These are phyloP conservation scores for Clinocottus analis DNA, from an alignment of 2,113 vertebrate genomes.

Conservation along the genomic window DNA sequence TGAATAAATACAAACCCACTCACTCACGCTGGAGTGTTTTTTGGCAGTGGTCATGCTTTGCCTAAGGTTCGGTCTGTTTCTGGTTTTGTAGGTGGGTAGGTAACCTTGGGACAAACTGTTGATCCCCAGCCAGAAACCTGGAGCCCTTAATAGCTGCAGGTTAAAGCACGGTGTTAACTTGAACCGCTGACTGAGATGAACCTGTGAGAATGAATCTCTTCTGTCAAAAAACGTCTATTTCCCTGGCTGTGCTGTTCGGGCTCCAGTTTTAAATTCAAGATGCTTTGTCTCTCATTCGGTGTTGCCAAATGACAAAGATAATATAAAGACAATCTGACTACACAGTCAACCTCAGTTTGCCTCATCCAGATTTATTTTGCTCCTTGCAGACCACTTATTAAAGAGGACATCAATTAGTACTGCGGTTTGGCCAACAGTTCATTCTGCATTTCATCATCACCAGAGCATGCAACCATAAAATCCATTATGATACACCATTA, in stretches of 20 bases:
- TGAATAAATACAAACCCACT: conserved; percentile 36
- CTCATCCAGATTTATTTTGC: conserved; percentile 14
- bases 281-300: conserved; percentile 8
- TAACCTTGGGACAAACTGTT: conserved; percentile 44
- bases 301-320: not conserved
- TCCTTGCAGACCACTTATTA: not conserved
- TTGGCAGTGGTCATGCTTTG: conserved; percentile 46
- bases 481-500: conserved; percentile 21
- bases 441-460: not conserved
- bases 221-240: conserved; percentile 22
- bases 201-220: conserved; percentile 25
- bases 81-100: conserved; percentile 49
- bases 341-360: not conserved
- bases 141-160: conserved; percentile 19
- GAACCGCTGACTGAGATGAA: conserved; percentile 39
- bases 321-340: not conserved
- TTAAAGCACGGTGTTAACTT: conserved; percentile 47
- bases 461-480: conserved; percentile 9
- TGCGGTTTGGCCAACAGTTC: not conserved
- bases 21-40: conserved; percentile 12
- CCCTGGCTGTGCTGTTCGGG: not conserved
- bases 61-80: conserved; percentile 53
- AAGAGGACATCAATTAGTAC: conserved; percentile 4
- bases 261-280: conserved; percentile 9
- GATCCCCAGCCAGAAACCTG: conserved; percentile 20